Percentiles rank a stretch among this genome's conserved stretches.
Conservation (phyloP, 1,140 invertebrate species). For the Neoseiulus cucumeris region DNA sequence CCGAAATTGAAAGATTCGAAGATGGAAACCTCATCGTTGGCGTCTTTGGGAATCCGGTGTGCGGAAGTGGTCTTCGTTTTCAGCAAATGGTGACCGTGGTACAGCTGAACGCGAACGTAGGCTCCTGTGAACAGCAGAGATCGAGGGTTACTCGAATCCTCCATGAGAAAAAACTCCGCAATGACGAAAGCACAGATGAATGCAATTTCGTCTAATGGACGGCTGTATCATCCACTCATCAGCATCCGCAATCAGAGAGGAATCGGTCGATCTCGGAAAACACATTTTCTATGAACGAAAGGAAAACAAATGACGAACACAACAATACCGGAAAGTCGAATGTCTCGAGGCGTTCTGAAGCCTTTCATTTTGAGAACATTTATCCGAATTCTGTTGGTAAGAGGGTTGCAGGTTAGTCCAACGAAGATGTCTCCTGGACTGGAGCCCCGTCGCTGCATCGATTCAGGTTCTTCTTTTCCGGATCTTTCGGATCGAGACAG, state of each 20-base stretch:
- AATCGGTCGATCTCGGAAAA: too few species aligned
- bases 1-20: conserved; percentile 27
- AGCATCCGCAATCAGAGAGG: too few species aligned
- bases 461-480: not conserved
- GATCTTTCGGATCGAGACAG: not conserved
- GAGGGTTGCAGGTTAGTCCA: conserved; percentile 16
- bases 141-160: too few species aligned
- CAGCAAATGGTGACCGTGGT: conserved; percentile 24
- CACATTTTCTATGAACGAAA: too few species aligned
- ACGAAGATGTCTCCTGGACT: conserved; percentile 16
- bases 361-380: not conserved
- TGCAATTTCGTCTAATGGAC: conserved; percentile 11
- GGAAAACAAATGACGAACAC: too few species aligned
- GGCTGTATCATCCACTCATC: not conserved
- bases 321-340: not conserved
- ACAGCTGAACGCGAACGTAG: conserved; percentile 24
- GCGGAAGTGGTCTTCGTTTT: conserved; percentile 25
- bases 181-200: not conserved
- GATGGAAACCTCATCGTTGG: conserved; percentile 21
- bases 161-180: too few species aligned
- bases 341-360: not conserved
- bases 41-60: conserved; percentile 13
- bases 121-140: conserved; percentile 20
- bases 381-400: conserved; percentile 16
- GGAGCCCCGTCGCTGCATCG: not conserved